Base-by-base conservation (phyloP, 2,113 vertebrate genomes). In the Pao palembangensis region DNA sequence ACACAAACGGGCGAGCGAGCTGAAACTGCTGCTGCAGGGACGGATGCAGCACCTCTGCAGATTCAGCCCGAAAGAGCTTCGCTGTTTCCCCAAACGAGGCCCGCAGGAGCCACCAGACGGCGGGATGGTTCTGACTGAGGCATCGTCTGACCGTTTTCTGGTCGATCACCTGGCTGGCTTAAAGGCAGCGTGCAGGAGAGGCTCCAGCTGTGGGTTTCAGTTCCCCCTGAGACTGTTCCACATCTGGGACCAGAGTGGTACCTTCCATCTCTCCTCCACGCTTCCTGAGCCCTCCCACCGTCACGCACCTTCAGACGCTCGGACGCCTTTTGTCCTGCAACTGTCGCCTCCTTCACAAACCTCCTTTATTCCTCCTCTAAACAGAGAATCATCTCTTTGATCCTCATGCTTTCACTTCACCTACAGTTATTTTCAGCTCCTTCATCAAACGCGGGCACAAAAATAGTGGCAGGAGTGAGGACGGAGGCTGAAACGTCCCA, bases 341-440 rank as follows among this genome's bases (percentile, higher is more conserved):
- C 64, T 23, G 70, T 59, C 42, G 43, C 11, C 12, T 64, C 73
- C 57, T 67, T 76, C 55, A 57, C 50, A 59, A 68, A 73, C 68
- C 4, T 55, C 38, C 38, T 56, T 38, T 8, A 3, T 21, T 11
- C 23, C 8, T 28, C 10, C 28, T 47, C 5, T 58, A 34, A 67
- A 73, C 63, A 58, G 47, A 77, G 80, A 81, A 61, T 8, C 62
- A 65, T 41, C 23, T n/a, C 10, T 64, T 76, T 72, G 62, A 71
- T 61, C 55, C 66, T 41, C 51, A 48, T 57, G 51, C 53, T 76
- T 69, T 59, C 44, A 62, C 67, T 58, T 43, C 18, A 31, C 66
- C 67, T 61, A 4, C n/a, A 14, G 58, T 69, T 84, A 76, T 84
- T 84, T 81, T 70, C 16, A 41, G 53, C 38, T 59, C 46, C 61